Percentiles rank a stretch among this genome's conserved stretches.
These are phyloP conservation scores for Saiga tatarica DNA, from an alignment of 2,113 vertebrate genomes.

Conservation along the genomic window DNA sequence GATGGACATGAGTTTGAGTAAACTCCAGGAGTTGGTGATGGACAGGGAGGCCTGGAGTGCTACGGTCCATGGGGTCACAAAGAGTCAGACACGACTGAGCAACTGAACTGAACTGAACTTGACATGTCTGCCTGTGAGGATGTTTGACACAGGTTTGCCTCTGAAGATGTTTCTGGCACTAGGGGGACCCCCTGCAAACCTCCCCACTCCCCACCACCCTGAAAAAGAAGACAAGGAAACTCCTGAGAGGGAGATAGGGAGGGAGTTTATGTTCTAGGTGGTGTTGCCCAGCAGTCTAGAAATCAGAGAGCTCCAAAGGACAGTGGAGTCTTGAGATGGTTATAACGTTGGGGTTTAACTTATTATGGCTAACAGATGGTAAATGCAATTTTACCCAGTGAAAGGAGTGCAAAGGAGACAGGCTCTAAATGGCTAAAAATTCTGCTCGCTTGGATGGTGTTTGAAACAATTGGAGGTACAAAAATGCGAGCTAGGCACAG, in stretches of 20 bases:
- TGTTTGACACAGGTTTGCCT: background rate
- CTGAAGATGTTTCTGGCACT: background rate
- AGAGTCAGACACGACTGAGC: background rate
- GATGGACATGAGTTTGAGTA: background rate
- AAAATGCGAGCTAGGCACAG: background rate
- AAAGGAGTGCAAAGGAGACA: background rate
- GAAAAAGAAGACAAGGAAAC: background rate
- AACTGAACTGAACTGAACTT: background rate
- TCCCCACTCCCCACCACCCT: rapidly evolving
- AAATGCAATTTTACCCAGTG: background rate
- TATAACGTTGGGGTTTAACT: background rate
- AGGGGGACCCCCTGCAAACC: background rate
- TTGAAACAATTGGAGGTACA: background rate
- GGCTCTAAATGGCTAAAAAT: background rate
- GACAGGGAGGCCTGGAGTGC: background rate
- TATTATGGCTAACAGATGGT: background rate
- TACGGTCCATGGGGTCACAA: background rate
- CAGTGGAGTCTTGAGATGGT: background rate
- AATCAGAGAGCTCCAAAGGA: background rate
- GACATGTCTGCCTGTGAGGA: background rate
- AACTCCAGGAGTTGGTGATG: background rate
- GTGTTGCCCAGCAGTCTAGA: background rate
- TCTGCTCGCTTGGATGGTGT: background rate
- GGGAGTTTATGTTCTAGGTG: background rate
- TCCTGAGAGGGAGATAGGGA: background rate